A percentile compares a stretch with the other conserved stretches of the same genome.
Evolutionary conservation across 1,140 invertebrate genomes (phyloP).

Genomic region (Aradophagus sp.): DNA sequence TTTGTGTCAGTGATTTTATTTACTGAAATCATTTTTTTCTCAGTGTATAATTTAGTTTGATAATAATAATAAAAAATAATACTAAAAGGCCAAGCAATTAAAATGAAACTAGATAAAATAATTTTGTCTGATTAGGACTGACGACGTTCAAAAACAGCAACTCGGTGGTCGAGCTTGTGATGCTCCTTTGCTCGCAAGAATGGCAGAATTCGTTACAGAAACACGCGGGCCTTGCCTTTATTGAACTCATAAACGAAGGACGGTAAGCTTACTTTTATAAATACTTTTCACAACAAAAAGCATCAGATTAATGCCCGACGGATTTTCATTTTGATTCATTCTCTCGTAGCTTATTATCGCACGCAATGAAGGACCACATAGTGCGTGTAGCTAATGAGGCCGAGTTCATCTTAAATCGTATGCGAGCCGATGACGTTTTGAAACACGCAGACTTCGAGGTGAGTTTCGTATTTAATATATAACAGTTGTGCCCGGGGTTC

Average conservation of each 20-base stretch:
- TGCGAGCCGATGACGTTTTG: conserved; percentile 98
- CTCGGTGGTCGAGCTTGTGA: conserved; percentile 34
- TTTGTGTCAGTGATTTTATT: no score
- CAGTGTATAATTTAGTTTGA: no score
- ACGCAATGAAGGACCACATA: conserved; percentile 99
- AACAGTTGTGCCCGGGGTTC: conserved; percentile 38
- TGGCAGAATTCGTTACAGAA: conserved; percentile 99
- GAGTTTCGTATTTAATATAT: conserved; percentile 61
- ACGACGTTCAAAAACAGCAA: conserved; percentile 41
- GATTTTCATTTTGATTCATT: conserved; percentile 55
- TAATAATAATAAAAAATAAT: no score
- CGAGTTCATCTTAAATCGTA: conserved; percentile 98
- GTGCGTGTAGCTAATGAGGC: conserved; percentile 99
- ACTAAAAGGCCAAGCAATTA: background rate
- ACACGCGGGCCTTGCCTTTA: conserved; percentile 98
- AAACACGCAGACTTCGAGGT: conserved; percentile 99
- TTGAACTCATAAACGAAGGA: conserved; percentile 99
- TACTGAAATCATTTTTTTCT: no score
- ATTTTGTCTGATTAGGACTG: conserved; percentile 13
- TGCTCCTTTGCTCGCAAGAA: conserved; percentile 76
- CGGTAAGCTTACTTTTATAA: conserved; percentile 73
- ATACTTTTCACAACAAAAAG: conserved; percentile 23
- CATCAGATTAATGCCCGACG: conserved; percentile 40
- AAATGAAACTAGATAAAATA: background rate
- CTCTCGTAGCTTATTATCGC: conserved; percentile 87